phyloP scores from a whole-genome alignment of 2,888 invertebrate species.

The Piscicola geometra region DNA sequence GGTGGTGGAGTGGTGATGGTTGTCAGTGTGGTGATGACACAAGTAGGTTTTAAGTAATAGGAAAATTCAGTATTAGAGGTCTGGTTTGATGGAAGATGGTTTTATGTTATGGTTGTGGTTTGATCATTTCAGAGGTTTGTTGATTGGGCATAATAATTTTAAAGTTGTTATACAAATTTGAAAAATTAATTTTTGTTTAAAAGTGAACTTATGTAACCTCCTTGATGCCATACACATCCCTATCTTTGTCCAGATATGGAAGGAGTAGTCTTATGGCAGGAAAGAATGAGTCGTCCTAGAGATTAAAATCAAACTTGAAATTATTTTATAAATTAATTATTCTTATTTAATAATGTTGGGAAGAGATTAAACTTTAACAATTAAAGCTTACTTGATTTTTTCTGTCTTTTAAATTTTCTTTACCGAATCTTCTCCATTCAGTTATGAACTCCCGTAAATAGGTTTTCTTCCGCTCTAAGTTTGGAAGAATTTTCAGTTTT shows the following conservation, averaged over 20 bases:
- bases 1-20: no score
- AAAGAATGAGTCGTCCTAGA: slow-evolving; percentile 60
- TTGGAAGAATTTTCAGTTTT: slow-evolving; percentile 59
- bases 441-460: slow-evolving; percentile 54
- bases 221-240: slow-evolving; percentile 77
- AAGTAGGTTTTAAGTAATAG: no score
- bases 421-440: slow-evolving; percentile 55
- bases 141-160: no score
- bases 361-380: neutral
- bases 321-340: slow-evolving; percentile 10
- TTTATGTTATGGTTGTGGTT: no score
- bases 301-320: slow-evolving; percentile 10
- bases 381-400: neutral
- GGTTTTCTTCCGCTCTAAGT: slow-evolving; percentile 54
- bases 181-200: neutral
- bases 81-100: no score
- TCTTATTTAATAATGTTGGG: neutral
- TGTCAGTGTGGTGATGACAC: no score
- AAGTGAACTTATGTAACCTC: slow-evolving; percentile 57
- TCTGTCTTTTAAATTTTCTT: neutral
- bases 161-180: neutral
- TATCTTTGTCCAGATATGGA: slow-evolving; percentile 72
- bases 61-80: no score
- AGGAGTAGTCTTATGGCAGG: slow-evolving; percentile 73
- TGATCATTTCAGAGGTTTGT: no score